Base-by-base conservation (phyloP, 2,888 invertebrate genomes). In the Marasmarcha lunaedactyla region DNA sequence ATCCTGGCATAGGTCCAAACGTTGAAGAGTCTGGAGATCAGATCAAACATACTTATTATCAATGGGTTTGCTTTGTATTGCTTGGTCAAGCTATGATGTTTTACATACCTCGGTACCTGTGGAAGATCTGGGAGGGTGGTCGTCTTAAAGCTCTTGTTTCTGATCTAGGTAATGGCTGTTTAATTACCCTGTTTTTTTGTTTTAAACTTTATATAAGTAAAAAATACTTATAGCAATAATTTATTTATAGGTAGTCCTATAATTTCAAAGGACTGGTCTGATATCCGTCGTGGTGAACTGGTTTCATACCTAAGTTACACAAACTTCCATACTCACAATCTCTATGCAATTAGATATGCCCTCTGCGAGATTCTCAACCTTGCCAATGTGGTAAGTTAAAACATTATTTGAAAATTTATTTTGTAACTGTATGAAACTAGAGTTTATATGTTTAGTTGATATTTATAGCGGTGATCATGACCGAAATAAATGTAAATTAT, bases 351-450 rank as follows among this genome's bases (percentile, higher is more conserved):
- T 37, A 84, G 89, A 43, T 92, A 88, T 58, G 83, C 88, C 30
- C 66, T 89, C 49, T 93, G 92, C 54, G 93, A 94, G 70, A 45
- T 89, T 5, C 71, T 91, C 42, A 93, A 94, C 66, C 87, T 93
- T 51, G 25, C 84, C 20, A 92, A 92, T 70, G 89, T 89, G 65
- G 90, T 91, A 71, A 86, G 89, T 72, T 40, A 5, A 11, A 30
- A 4, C 10, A 26, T 11, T 30, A 30, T 30, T 33, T 7, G 7
- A n/a, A n/a, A n/a, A 33, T 11, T 9, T 33, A n/a, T 11, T n/a
- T n/a, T n/a, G 5, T 4, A 33, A 7, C n/a, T 25, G 26, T n/a
- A n/a, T n/a, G n/a, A n/a, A n/a, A n/a, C n/a, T n/a, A n/a, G n/a
- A n/a, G n/a, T n/a, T 9, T 36, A 15, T 6, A 14, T 15, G 2